Percentiles rank a stretch among this genome's conserved stretches.
These are phyloP conservation scores for Zosterops pallidus DNA, from an alignment of 2,113 vertebrate genomes.

Conservation along the genomic window DNA sequence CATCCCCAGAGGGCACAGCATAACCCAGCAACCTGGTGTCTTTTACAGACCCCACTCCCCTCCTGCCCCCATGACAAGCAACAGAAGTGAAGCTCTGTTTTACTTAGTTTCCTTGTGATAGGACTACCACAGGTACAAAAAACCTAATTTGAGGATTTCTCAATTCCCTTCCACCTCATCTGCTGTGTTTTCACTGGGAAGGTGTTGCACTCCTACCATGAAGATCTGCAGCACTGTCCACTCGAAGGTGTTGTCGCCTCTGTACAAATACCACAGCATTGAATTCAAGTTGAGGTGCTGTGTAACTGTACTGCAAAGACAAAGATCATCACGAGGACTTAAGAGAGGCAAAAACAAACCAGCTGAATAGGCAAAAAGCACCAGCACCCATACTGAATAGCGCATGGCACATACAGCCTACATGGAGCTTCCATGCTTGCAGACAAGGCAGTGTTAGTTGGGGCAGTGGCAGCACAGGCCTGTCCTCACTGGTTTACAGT, in stretches of 20 bases:
- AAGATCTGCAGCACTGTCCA: constrained; percentile 88
- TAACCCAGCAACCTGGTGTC: not conserved
- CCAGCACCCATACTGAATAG: not conserved
- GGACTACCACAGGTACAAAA: not conserved
- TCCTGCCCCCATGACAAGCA: not conserved
- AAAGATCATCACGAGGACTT: not conserved
- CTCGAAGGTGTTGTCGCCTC: constrained; percentile 84
- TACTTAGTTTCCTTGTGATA: not conserved
- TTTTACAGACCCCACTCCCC: not conserved
- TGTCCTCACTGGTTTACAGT: not conserved
- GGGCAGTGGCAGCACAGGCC: not conserved
- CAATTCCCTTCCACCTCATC: not conserved
- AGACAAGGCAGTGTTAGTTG: not conserved
- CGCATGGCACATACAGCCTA: not conserved
- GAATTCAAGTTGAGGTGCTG: constrained; percentile 82
- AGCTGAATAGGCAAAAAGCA: not conserved
- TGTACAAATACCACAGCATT: constrained; percentile 88
- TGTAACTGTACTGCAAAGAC: constrained; percentile 86
- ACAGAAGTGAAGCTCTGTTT: not conserved
- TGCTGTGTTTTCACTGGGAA: not conserved
- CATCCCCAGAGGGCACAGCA: not conserved
- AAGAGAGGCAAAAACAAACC: not conserved
- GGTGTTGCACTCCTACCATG: constrained; percentile 75
- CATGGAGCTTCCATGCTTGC: not conserved
- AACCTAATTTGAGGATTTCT: not conserved